A percentile compares a stretch with the other conserved stretches of the same genome.
Evolutionary conservation across 2,797 vertebrate species (phyloP).

Genomic region (Harpagifer antarcticus): DNA sequence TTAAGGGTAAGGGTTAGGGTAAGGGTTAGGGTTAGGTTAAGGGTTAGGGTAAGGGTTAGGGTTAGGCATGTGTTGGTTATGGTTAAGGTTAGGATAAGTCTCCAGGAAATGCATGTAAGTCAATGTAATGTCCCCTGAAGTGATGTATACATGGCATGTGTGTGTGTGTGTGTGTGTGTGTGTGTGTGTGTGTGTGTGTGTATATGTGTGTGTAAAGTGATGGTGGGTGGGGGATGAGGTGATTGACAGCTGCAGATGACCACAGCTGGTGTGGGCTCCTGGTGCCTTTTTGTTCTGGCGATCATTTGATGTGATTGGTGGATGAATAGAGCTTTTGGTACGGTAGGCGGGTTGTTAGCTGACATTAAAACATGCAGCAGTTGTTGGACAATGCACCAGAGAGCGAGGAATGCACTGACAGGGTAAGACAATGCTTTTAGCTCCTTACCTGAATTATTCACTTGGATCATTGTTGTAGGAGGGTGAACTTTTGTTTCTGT

Average conservation of each 20-base stretch:
- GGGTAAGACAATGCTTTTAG: slow-evolving; percentile 79
- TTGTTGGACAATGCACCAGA: slow-evolving; percentile 75
- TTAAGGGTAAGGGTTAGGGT: no score
- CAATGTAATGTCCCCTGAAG: no score
- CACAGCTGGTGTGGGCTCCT: slow-evolving; percentile 74
- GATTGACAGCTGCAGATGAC: slow-evolving; percentile 83
- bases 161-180: slow-evolving; percentile 29
- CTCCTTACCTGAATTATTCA: not conserved
- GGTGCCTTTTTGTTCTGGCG: slow-evolving; percentile 33
- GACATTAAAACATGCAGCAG: slow-evolving; percentile 82
- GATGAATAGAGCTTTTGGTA: slow-evolving; percentile 66
- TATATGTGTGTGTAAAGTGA: slow-evolving; percentile 27
- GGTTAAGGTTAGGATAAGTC: no score
- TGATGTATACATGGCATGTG: no score
- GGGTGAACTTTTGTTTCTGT: slow-evolving; percentile 6
- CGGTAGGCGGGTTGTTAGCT: slow-evolving; percentile 72
- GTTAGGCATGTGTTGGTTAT: no score
- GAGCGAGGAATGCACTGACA: slow-evolving; percentile 63
- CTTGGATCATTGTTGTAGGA: not conserved
- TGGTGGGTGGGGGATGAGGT: slow-evolving; percentile 33
- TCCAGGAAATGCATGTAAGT: no score
- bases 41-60: no score
- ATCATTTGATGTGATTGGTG: slow-evolving; percentile 79
- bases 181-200: slow-evolving; percentile 8
- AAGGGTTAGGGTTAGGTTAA: no score